phyloP scores from a whole-genome alignment of 2,888 invertebrate genomes.

The Trichacis sp. region DNA sequence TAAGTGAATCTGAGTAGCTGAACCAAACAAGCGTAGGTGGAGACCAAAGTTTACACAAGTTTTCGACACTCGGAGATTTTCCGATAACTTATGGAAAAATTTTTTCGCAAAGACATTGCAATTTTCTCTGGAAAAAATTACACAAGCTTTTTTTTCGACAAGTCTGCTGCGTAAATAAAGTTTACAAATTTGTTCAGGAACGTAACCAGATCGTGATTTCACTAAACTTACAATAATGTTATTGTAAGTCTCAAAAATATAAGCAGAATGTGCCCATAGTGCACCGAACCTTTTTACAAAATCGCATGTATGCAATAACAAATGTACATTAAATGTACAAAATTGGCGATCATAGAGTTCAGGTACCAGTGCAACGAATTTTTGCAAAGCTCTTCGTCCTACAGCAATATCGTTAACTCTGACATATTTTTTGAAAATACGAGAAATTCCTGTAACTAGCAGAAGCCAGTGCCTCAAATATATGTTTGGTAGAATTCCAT shows the following conservation, averaged over 20 bases:
- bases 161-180: neutral
- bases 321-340: too few species aligned
- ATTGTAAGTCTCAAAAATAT: neutral
- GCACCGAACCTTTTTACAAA: neutral
- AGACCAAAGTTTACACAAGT: neutral
- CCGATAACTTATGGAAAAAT: neutral
- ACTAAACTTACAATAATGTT: neutral
- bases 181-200: neutral
- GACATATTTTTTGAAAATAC: too few species aligned
- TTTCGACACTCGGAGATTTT: neutral
- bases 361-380: too few species aligned
- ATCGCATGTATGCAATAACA: too few species aligned
- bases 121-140: neutral
- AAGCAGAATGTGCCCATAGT: neutral
- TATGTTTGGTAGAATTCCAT: slow-evolving; percentile 3
- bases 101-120: neutral
- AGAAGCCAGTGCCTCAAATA: slow-evolving; percentile 29
- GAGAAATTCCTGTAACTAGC: slow-evolving; percentile 14
- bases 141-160: neutral
- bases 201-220: neutral
- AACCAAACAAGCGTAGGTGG: neutral
- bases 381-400: too few species aligned
- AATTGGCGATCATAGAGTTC: too few species aligned
- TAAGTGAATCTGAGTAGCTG: too few species aligned
- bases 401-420: too few species aligned